These are phyloP conservation scores for Dendrolimus pini DNA, from an alignment of 2,888 invertebrate species.

Conservation along the genomic window DNA sequence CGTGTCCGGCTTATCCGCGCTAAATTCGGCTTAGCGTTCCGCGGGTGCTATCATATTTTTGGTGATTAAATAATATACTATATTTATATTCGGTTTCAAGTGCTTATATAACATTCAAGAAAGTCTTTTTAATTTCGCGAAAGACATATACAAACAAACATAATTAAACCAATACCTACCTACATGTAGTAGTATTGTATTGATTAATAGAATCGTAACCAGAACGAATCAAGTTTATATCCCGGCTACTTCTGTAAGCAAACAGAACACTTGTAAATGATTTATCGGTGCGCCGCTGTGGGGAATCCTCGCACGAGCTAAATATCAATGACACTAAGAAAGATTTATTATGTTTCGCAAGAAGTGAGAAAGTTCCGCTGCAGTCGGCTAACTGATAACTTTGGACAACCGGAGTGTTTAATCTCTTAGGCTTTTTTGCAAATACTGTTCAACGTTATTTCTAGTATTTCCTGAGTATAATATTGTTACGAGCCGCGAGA, in stretches of 20 bases:
- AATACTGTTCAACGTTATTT: background rate
- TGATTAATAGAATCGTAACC: background rate
- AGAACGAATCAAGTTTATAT: background rate
- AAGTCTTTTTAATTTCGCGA: too few species aligned
- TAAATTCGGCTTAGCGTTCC: too few species aligned
- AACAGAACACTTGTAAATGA: constrained; percentile 57
- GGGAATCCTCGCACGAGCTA: constrained; percentile 53
- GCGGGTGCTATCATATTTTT: too few species aligned
- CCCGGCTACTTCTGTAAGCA: constrained; percentile 30
- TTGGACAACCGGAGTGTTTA: constrained; percentile 24
- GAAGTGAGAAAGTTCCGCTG: constrained; percentile 55
- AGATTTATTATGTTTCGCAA: constrained; percentile 67
- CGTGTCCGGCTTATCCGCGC: too few species aligned
- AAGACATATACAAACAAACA: too few species aligned
- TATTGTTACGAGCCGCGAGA: too few species aligned
- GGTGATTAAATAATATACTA: too few species aligned
- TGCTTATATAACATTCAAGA: too few species aligned
- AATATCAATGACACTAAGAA: constrained; percentile 69
- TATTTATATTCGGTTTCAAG: too few species aligned
- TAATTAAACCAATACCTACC: background rate
- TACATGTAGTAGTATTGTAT: background rate
- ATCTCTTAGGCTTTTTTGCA: constrained; percentile 3
- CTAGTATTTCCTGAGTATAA: background rate
- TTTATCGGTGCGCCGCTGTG: constrained; percentile 49
- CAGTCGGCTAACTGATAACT: constrained; percentile 61